A percentile compares a stretch with the other conserved stretches of the same genome.
phyloP scores from a whole-genome alignment of 2,113 vertebrate genomes.

The Anser cygnoides region DNA sequence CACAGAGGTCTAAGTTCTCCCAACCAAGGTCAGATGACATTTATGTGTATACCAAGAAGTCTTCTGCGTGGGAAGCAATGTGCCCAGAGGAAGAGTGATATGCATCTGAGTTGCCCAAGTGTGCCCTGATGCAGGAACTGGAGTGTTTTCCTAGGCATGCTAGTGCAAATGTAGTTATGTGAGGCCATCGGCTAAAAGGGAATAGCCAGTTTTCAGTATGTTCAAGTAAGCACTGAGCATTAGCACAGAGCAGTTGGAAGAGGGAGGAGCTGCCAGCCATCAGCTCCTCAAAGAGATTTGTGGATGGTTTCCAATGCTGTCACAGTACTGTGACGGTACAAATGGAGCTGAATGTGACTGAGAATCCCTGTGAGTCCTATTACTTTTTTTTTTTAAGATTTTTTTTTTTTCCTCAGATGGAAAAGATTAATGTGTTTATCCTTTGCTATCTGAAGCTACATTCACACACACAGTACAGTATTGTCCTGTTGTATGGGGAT shows the following conservation, averaged over 20 bases:
- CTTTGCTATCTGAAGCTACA: not conserved
- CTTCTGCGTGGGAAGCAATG: not conserved
- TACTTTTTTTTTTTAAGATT: not conserved
- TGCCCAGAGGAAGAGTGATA: not conserved
- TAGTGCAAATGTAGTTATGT: not conserved
- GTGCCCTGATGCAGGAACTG: not conserved
- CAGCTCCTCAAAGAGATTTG: not conserved
- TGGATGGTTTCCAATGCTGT: slow-evolving; percentile 9
- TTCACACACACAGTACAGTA: not conserved
- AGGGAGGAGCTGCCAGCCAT: not conserved
- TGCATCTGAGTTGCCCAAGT: not conserved
- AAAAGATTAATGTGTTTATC: slow-evolving; percentile 7
- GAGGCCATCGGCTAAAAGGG: not conserved
- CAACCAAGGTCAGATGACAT: accelerated
- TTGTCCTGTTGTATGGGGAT: not conserved
- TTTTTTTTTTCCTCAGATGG: not conserved
- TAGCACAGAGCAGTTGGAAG: not conserved
- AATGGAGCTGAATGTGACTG: not conserved
- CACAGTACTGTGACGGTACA: not conserved
- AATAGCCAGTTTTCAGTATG: not conserved
- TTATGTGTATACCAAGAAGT: not conserved
- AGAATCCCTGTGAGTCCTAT: not conserved
- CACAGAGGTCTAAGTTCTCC: not conserved
- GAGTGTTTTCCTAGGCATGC: not conserved
- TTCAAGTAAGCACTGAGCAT: not conserved